Evolutionary conservation across 2,888 invertebrate species (phyloP).

Genomic region (Muscina levida): DNA sequence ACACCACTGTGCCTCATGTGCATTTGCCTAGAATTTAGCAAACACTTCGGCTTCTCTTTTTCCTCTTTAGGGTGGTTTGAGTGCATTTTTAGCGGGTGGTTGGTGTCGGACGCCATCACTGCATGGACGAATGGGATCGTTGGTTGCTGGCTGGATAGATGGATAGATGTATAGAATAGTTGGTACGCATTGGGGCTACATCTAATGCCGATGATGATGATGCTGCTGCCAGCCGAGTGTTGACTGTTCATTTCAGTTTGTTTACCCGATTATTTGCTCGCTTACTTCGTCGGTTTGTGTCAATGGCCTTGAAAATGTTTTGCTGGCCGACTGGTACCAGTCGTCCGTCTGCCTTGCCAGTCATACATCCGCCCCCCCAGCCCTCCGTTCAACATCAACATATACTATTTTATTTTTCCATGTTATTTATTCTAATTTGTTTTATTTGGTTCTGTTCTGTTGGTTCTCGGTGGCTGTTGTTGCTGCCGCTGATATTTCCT

Average conservation of each 20-base stretch:
- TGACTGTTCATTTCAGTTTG: slow-evolving; percentile 24
- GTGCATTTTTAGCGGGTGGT: too few species aligned
- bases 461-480: neutral
- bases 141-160: slow-evolving; percentile 16
- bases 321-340: slow-evolving; percentile 28
- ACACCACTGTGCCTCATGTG: too few species aligned
- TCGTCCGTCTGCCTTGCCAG: slow-evolving; percentile 5
- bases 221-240: slow-evolving; percentile 19
- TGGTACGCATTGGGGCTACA: slow-evolving; percentile 30
- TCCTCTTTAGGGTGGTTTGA: too few species aligned
- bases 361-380: neutral
- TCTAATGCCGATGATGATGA: neutral
- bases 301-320: slow-evolving; percentile 62
- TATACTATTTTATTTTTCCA: slow-evolving; percentile 52
- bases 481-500: slow-evolving; percentile 54
- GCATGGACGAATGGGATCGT: too few species aligned
- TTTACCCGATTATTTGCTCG: slow-evolving; percentile 45
- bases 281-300: slow-evolving; percentile 57
- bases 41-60: too few species aligned
- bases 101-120: too few species aligned
- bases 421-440: slow-evolving; percentile 53
- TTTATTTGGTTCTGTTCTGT: slow-evolving; percentile 24
- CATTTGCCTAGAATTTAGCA: too few species aligned
- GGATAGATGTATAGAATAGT: slow-evolving; percentile 23
- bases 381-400: too few species aligned